A percentile compares a stretch with the other conserved stretches of the same genome.
phyloP scores from a whole-genome alignment of 2,797 vertebrate genomes.

The Eidolon dupreanum region DNA sequence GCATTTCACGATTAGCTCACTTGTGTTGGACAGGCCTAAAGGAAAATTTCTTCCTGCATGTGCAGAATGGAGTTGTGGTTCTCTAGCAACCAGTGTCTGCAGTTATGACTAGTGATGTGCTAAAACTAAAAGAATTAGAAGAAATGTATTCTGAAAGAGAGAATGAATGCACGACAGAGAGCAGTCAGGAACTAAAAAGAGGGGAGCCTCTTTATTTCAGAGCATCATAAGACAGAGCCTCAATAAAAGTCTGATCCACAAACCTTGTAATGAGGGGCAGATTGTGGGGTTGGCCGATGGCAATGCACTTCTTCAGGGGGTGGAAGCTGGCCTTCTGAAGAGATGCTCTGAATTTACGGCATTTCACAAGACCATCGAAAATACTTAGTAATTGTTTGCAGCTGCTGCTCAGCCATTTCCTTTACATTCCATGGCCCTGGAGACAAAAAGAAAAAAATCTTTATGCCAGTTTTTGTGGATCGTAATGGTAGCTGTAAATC shows the following conservation, averaged over 20 bases:
- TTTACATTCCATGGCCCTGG: constrained; percentile 79
- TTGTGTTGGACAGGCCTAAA: constrained; percentile 34
- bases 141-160: constrained; percentile 51
- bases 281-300: not conserved
- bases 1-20: constrained; percentile 67
- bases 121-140: constrained; percentile 57
- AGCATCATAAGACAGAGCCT: not conserved
- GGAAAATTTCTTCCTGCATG: constrained; percentile 59
- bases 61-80: constrained; percentile 29
- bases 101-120: constrained; percentile 63
- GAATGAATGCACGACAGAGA: constrained; percentile 52
- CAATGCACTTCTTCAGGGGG: constrained; percentile 30
- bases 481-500: constrained; percentile 51
- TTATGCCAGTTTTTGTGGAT: constrained; percentile 71
- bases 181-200: not conserved
- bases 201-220: not conserved
- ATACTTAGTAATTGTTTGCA: constrained; percentile 84
- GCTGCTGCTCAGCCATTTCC: constrained; percentile 82
- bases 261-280: not conserved
- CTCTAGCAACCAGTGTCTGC: constrained; percentile 61
- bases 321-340: constrained; percentile 51
- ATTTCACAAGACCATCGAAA: constrained; percentile 73
- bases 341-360: constrained; percentile 72
- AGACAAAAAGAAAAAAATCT: constrained; percentile 62
- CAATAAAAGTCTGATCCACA: not conserved